These are phyloP conservation scores for Rhizomys pruinosus DNA, from an alignment of 2,113 vertebrate species.

Conservation along the genomic window DNA sequence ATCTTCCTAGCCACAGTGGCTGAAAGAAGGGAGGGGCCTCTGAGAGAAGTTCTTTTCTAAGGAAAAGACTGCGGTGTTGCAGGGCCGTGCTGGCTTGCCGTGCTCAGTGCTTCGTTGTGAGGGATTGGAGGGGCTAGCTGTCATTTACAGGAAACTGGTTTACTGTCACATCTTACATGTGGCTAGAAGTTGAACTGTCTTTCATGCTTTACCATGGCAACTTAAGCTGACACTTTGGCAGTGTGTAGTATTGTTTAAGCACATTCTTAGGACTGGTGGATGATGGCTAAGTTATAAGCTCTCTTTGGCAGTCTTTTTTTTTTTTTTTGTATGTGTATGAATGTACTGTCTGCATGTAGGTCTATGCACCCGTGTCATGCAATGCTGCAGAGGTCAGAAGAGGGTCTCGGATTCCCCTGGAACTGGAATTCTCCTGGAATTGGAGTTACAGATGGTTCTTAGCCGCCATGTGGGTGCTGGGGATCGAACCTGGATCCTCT, in stretches of 20 bases:
- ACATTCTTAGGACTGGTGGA: background rate
- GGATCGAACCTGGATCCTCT: too few relatives aligned
- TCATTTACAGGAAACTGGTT: background rate
- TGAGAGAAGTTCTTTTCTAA: background rate
- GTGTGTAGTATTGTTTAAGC: constrained; percentile 14
- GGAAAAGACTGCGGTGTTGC: background rate
- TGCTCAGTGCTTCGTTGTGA: background rate
- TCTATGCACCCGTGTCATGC: too few relatives aligned
- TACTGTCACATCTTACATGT: background rate
- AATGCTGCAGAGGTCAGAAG: too few relatives aligned
- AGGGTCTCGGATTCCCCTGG: too few relatives aligned
- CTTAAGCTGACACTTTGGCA: background rate
- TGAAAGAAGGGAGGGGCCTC: background rate
- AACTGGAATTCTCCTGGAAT: too few relatives aligned
- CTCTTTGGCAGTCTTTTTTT: background rate
- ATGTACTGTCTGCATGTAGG: too few relatives aligned
- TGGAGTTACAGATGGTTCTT: too few relatives aligned
- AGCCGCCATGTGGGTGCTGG: too few relatives aligned
- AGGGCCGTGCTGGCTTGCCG: background rate
- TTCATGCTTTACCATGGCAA: background rate
- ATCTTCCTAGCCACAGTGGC: background rate
- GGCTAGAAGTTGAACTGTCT: background rate
- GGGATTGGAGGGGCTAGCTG: background rate
- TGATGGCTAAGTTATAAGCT: background rate
- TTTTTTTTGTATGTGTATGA: too few relatives aligned